These are phyloP conservation scores for Pycnomerus fuliginosus DNA, from an alignment of 2,888 invertebrate genomes.

Conservation along the genomic window DNA sequence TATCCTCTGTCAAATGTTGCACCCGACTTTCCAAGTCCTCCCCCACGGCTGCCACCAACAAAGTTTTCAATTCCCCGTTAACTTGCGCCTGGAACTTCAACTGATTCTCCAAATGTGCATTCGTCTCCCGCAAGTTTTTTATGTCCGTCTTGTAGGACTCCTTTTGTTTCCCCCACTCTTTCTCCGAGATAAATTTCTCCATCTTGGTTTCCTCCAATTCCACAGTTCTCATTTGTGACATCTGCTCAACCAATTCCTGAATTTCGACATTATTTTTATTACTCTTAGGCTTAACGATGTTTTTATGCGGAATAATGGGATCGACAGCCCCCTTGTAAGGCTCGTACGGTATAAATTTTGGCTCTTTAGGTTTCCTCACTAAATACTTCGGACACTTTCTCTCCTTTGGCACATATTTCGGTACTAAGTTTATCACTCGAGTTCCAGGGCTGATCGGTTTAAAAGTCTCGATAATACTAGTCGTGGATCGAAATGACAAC, in stretches of 20 bases:
- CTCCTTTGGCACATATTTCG: slow-evolving; percentile 61
- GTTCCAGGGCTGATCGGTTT: slow-evolving; percentile 54
- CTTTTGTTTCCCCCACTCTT: slow-evolving; percentile 55
- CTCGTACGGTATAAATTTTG: slow-evolving; percentile 86
- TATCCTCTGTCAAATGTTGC: slow-evolving; percentile 88
- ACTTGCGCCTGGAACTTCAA: slow-evolving; percentile 87
- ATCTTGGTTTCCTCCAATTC: slow-evolving; percentile 56
- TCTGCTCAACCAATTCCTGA: slow-evolving; percentile 66
- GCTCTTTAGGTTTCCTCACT: slow-evolving; percentile 62
- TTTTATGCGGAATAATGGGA: slow-evolving; percentile 65
- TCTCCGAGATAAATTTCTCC: slow-evolving; percentile 43
- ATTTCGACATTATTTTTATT: slow-evolving; percentile 56
- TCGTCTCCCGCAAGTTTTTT: slow-evolving; percentile 65
- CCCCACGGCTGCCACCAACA: slow-evolving; percentile 92
- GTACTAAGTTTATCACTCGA: slow-evolving; percentile 61
- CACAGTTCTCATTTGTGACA: slow-evolving; percentile 67
- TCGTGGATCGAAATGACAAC: background rate
- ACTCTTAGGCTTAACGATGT: slow-evolving; percentile 47
- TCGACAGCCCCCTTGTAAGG: slow-evolving; percentile 84
- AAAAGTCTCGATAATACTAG: slow-evolving; percentile 26
- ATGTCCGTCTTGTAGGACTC: slow-evolving; percentile 62
- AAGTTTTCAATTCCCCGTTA: slow-evolving; percentile 87
- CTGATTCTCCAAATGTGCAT: slow-evolving; percentile 73
- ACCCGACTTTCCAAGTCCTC: slow-evolving; percentile 90
- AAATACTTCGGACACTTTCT: slow-evolving; percentile 58